Evolutionary conservation across 2,888 invertebrate genomes (phyloP), one percentile per base, ranked within the genome.

Genomic region (Stramonita haemastoma): DNA sequence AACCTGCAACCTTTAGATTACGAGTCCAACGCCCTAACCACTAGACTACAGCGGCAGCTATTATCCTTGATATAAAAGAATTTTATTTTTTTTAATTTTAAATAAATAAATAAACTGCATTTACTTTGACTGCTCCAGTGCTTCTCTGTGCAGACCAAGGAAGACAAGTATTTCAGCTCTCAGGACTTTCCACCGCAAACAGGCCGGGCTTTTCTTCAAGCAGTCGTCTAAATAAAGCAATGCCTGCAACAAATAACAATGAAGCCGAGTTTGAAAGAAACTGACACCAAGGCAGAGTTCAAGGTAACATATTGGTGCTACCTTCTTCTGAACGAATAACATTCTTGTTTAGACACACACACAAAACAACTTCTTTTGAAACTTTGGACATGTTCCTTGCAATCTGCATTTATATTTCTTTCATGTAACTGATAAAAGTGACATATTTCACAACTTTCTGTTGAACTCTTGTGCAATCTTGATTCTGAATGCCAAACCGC

Each of bases 151-250:
- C 92, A 98, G 97, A 87, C 97, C 97, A 91, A 99, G 97, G 95
- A 97, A 97, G 22, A 98, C 98, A 91, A 99, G 96, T 95, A 98
- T 98, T 96, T 99, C 99, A 13, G 98, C 98, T 97, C 98, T 99
- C 90, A 97, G 97, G 90, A 98, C 96, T 96, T 98, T 98, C 93
- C 97, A 97, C 95, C 97, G 97, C 92, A 95, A 96, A 95, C 98
- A 97, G 56, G 97, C 97, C 19, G 97, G 97, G 91, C 98, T 97
- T 92, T 97, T 97, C 95, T 98, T 98, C 87, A 98, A 96, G 93
- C 98, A 98, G 93, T 98, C 97, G 95, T 98, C 98, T 97, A 98
- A 97, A 95, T 98, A 98, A 92, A 92, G 96, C 32, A 96, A 90
- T 56, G 94, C 95, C 95, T 96, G 93, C 19, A 94, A 93, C 32